These are phyloP conservation scores for Furcifer pardalis DNA, from an alignment of 2,797 vertebrate species.

Conservation along the genomic window DNA sequence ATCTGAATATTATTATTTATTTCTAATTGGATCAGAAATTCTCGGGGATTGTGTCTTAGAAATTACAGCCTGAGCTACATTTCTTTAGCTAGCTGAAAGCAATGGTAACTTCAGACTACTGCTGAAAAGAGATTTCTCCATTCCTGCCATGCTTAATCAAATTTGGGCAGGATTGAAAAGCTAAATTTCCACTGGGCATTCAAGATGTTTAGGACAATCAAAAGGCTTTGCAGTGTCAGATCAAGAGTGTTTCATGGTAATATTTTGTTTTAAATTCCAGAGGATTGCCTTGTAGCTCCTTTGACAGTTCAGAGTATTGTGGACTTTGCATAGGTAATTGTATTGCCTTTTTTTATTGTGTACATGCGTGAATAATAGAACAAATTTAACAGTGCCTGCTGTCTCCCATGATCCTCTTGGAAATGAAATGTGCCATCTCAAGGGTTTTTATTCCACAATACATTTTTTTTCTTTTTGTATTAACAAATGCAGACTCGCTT, in stretches of 20 bases:
- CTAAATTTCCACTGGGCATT: conserved; percentile 29
- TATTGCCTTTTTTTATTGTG: conserved; percentile 22
- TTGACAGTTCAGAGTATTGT: conserved; percentile 2
- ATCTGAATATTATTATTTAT: background rate
- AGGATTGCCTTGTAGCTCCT: background rate
- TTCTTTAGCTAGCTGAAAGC: background rate
- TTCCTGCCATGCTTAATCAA: conserved; percentile 28
- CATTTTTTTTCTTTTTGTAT: background rate
- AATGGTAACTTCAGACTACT: background rate
- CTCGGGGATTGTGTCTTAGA: background rate
- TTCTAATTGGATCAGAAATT: background rate
- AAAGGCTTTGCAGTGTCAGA: conserved; percentile 10
- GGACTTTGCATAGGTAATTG: conserved; percentile 38
- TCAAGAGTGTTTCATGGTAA: background rate
- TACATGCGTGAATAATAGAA: conserved; percentile 27
- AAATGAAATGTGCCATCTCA: conserved; percentile 7
- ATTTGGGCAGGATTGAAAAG: conserved; percentile 21
- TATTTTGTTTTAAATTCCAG: conserved; percentile 15
- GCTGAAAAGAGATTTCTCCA: conserved; percentile 15
- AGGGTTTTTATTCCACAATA: conserved; percentile 26
- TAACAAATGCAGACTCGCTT: conserved; percentile 26
- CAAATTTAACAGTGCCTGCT: background rate
- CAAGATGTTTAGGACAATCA: conserved; percentile 7
- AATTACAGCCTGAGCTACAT: background rate
- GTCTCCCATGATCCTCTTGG: background rate